Conservation (phyloP, 2,797 vertebrate species). For the Valencia hispanica region DNA sequence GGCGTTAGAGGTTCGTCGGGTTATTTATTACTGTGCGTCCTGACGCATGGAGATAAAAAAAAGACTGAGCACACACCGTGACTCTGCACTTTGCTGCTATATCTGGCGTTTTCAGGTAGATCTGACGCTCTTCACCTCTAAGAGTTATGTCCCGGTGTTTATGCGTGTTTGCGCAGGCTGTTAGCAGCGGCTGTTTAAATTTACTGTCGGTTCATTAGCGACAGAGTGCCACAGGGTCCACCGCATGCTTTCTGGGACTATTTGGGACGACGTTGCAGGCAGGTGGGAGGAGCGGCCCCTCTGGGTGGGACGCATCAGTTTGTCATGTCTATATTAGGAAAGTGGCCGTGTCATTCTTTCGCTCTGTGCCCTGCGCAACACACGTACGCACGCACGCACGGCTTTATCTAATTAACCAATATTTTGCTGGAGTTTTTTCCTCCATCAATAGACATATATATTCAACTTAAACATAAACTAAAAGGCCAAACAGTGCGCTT, state of each 20-base stretch:
- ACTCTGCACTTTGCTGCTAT: conserved; percentile 17
- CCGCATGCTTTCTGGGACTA: conserved; percentile 52
- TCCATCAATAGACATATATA: no score
- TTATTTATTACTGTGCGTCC: neutral
- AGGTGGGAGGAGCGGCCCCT: conserved; percentile 40
- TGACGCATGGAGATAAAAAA: neutral
- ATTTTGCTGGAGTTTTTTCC: no score
- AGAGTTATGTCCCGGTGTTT: conserved; percentile 26
- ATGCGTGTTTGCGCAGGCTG: conserved; percentile 22
- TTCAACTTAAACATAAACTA: no score
- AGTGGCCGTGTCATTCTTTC: conserved; percentile 80
- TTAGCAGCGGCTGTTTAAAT: conserved; percentile 25
- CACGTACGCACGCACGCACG: no score
- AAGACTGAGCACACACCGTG: neutral
- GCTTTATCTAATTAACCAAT: no score
- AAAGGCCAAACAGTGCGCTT: no score
- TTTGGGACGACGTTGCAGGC: conserved; percentile 57
- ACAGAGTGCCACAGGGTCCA: conserved; percentile 24
- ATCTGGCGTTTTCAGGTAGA: neutral
- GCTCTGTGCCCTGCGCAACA: conserved; percentile 44
- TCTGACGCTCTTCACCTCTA: conserved; percentile 7
- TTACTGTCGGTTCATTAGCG: conserved; percentile 25
- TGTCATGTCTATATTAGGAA: conserved; percentile 87
- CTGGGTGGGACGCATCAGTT: conserved; percentile 67
- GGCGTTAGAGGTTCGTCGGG: conserved; percentile 48